These are phyloP conservation scores for Anaspis maculata DNA, from an alignment of 2,888 invertebrate species.

Conservation along the genomic window DNA sequence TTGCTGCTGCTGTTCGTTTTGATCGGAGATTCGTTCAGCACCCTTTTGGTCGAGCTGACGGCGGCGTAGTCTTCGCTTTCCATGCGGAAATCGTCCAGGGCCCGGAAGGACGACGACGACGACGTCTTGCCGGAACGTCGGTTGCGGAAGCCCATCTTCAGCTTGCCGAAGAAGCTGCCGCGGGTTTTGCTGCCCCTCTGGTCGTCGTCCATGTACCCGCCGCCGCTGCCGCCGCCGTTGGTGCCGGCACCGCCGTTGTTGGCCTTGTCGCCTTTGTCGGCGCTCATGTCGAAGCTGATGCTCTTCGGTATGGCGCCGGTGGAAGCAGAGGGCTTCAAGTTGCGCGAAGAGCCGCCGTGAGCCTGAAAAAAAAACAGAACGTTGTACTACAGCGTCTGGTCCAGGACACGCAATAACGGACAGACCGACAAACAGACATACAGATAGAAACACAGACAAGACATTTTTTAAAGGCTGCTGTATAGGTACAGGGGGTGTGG, in stretches of 20 bases:
- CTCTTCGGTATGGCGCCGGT: slow-evolving; percentile 87
- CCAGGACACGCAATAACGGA: too few species aligned
- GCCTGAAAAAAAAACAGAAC: too few species aligned
- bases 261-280: slow-evolving; percentile 72
- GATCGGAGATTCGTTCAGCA: too few species aligned
- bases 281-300: slow-evolving; percentile 85
- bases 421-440: too few species aligned
- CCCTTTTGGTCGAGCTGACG: too few species aligned
- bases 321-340: slow-evolving; percentile 47
- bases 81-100: slow-evolving; percentile 25
- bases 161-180: slow-evolving; percentile 63
- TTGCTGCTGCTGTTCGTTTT: too few species aligned
- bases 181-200: slow-evolving; percentile 46
- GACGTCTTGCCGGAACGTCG: slow-evolving; percentile 55
- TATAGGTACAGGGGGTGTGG: too few species aligned
- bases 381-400: slow-evolving; percentile 6
- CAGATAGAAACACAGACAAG: too few species aligned
- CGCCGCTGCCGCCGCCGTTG: slow-evolving; percentile 74
- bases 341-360: too few species aligned
- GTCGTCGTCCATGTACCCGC: slow-evolving; percentile 51
- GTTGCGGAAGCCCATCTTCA: slow-evolving; percentile 61
- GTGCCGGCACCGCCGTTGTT: too few species aligned
- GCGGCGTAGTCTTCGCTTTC: slow-evolving; percentile 22
- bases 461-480: too few species aligned
- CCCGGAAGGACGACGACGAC: slow-evolving; percentile 42